Evolutionary conservation across 1,140 invertebrate genomes (phyloP), one percentile per base, ranked within the genome.

Genomic region (Drosophila navojoa): DNA sequence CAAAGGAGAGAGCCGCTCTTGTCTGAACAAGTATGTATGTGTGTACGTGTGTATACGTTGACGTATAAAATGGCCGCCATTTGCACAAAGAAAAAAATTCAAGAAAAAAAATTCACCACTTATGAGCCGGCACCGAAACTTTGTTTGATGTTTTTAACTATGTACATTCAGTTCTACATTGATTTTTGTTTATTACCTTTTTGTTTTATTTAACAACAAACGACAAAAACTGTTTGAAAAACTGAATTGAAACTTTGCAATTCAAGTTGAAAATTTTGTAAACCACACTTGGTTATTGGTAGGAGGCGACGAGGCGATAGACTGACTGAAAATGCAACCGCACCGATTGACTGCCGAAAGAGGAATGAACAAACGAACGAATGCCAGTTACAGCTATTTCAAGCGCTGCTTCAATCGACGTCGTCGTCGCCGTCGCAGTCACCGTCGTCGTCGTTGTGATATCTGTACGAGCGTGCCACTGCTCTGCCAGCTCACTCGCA

Each of bases 321-420:
- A 72, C 54, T 54, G 40, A 67, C 70, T 73, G 16, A 69, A 72
- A 73, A 68, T 73, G 61, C 84, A 82, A 91, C 90, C 76, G 77
- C 69, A 71, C 77, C 60, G 73, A 63, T 75, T 84, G 72, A 90
- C 81, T 75, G 77, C 58, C 71, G 76, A 86, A 91, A 84, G 82
- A 87, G 72, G 85, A 91, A 91, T 84, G 81, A 90, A 75, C 76
- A 61, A 60, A 61, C 49, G 35, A 67, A 27, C 60, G 77, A 78
- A 91, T 76, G 79, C 57, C 81, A 91, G 90, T 91, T 91, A 91
- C 81, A 71, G 62, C 79, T 57, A 80, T 91, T 79, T 77, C 62
- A 66, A 67, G 76, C 70, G 64, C 77, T 74, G 69, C 49, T 40
- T 62, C 63, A 45, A 69, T 19, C 73, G 29, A 54, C 76, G 79